Evolutionary conservation across 2,888 invertebrate species (phyloP).

Genomic region (Drosophila ustulata): DNA sequence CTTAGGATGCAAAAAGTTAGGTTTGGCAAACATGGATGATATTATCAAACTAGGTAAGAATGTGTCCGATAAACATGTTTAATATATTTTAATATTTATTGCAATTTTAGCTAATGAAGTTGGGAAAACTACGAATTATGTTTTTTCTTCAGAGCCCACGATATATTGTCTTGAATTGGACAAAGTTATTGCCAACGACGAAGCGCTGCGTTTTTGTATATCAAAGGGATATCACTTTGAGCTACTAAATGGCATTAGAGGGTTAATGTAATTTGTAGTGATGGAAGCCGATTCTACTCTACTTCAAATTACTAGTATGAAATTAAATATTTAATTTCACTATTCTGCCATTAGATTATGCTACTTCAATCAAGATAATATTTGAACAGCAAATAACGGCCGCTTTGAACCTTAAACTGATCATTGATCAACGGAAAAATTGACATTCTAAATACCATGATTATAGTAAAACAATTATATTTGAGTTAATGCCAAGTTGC

Average conservation of each 20-base stretch:
- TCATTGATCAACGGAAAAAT: not conserved
- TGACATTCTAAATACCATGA: not conserved
- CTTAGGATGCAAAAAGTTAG: conserved; percentile 20
- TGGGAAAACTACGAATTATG: not conserved
- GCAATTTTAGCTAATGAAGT: conserved; percentile 25
- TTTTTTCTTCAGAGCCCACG: conserved; percentile 10
- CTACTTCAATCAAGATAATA: not conserved
- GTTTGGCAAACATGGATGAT: conserved; percentile 18
- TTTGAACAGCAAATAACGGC: not conserved
- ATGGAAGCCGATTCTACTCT: not conserved
- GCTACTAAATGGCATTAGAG: conserved; percentile 13
- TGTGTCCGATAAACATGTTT: too few species aligned
- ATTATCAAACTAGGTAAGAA: conserved; percentile 24
- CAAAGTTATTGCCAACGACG: conserved; percentile 28
- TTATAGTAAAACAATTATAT: not conserved
- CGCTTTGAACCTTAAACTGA: not conserved
- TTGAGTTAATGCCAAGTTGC: not conserved
- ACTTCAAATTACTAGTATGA: not conserved
- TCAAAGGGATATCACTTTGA: conserved; percentile 34
- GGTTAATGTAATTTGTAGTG: not conserved
- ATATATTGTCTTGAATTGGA: conserved; percentile 23
- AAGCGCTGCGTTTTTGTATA: conserved; percentile 28
- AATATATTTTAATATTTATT: not conserved
- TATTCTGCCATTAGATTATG: not conserved
- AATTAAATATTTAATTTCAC: not conserved